phyloP scores from a whole-genome alignment of 2,113 vertebrate species.

The Microcebus ravelobensis region DNA sequence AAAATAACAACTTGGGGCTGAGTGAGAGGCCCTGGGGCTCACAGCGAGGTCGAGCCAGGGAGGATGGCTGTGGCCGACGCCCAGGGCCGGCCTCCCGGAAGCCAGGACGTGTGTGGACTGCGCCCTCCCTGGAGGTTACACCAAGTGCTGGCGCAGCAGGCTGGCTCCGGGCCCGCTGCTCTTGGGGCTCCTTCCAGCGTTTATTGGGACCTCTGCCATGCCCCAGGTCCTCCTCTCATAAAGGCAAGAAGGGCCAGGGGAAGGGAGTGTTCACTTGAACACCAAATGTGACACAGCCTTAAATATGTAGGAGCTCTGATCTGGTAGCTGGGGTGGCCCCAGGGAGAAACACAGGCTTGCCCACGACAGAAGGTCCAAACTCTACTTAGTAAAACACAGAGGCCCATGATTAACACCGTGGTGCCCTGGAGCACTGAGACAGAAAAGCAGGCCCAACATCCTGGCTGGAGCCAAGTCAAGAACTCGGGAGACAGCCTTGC shows the following conservation, averaged over 20 bases:
- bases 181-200: conserved; percentile 48
- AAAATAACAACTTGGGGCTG: neutral
- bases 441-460: neutral
- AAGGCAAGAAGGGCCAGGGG: conserved; percentile 52
- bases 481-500: neutral
- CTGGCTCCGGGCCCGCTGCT: neutral
- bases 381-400: neutral
- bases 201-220: conserved; percentile 58
- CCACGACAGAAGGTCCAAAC: neutral
- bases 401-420: neutral
- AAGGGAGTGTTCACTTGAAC: conserved; percentile 54
- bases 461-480: neutral
- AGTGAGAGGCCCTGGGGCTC: neutral
- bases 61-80: neutral
- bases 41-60: neutral
- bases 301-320: neutral
- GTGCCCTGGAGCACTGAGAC: neutral
- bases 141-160: conserved; percentile 29
- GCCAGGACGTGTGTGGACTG: conserved; percentile 56
- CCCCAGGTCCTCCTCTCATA: conserved; percentile 55
- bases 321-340: neutral
- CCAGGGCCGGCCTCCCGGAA: neutral
- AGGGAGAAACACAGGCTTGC: neutral
- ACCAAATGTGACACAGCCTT: conserved; percentile 46
- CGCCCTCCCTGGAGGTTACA: conserved; percentile 57